Evolutionary conservation across 2,113 vertebrate genomes (phyloP).

Genomic region (Macheiramphus alcinus): DNA sequence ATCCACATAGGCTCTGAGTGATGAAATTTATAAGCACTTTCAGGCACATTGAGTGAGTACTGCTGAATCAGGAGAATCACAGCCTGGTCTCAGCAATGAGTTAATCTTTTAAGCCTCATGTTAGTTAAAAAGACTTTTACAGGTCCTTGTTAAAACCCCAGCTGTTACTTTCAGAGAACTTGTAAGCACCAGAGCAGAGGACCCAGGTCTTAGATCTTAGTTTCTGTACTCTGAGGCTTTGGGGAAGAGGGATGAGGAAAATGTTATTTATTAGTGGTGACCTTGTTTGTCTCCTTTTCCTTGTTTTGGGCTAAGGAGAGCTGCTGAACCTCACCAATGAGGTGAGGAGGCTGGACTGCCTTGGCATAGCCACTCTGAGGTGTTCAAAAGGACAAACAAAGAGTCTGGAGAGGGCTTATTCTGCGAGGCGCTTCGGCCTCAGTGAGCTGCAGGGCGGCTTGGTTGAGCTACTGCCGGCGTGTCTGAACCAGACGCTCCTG

Average conservation of each 20-base stretch:
- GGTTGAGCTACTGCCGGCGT: accelerated
- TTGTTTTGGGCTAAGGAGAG: not conserved
- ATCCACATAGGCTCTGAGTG: not conserved
- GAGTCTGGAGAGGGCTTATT: not conserved
- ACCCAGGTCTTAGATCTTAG: not conserved
- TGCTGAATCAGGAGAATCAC: constrained; percentile 17
- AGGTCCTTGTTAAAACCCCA: not conserved
- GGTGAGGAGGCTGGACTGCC: not conserved
- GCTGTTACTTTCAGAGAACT: not conserved
- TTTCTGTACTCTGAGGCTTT: not conserved
- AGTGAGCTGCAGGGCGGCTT: not conserved
- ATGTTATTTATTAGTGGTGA: not conserved
- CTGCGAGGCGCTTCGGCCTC: not conserved
- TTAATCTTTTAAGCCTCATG: not conserved
- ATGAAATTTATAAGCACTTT: not conserved
- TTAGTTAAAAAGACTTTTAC: not conserved
- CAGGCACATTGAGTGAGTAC: not conserved
- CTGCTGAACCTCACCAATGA: not conserved
- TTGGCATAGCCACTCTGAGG: not conserved
- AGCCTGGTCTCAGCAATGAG: not conserved
- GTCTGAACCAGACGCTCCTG: not conserved
- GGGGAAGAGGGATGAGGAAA: not conserved
- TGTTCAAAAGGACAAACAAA: not conserved
- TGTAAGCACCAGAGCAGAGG: not conserved
- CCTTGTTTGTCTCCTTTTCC: not conserved